Base-by-base conservation (phyloP, 2,113 vertebrate species). In the Fukomys damarensis region DNA sequence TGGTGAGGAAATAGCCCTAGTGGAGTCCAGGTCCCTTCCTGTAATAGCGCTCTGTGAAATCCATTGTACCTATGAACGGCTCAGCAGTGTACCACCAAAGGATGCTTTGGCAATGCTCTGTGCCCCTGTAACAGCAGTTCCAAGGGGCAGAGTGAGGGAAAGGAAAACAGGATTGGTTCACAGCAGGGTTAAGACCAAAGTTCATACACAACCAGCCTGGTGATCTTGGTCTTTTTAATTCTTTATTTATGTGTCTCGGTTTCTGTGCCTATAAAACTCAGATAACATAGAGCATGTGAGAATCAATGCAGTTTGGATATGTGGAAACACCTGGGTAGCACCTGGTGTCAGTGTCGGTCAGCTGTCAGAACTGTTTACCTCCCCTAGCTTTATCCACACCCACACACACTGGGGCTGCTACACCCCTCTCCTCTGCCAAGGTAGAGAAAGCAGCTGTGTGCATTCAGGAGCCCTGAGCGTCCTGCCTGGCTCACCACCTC, bases 121-220 rank as follows among this genome's bases (percentile, higher is more conserved):
- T 0, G 9, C 16, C 49, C 35, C 10, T 46, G 3, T 6, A 4
- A 0, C 4, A 10, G 8, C 19, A 1, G 19, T 24, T 61, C 11
- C 2, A 0, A 13, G 35, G 58, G 26, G 43, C 8, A 58, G 10
- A 30, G 3, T 14, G 6, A 3, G 1, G 14, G 63, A 10, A 24
- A 61, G 38, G 5, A 32, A 43, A 74, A 13, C 11, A 58, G 6
- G 19, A 2, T 20, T 7, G 28, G 28, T 26, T 13, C 6, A 22
- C 38, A 8, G 38, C 11, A 63, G 6, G 14, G 32, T 68, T 20
- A 32, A 2, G 4, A 2, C 52, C 32, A 26, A 28, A 8, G 16
- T 28, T 8, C 80, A 14, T 0, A 16, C 12, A 8, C 12, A 8
- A 49, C 13, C 3, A 17, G 13, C 14, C 65, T 63, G 32, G 10